Base-by-base conservation (phyloP, 2,797 vertebrate species). In the Gymnopithys bicolor region DNA sequence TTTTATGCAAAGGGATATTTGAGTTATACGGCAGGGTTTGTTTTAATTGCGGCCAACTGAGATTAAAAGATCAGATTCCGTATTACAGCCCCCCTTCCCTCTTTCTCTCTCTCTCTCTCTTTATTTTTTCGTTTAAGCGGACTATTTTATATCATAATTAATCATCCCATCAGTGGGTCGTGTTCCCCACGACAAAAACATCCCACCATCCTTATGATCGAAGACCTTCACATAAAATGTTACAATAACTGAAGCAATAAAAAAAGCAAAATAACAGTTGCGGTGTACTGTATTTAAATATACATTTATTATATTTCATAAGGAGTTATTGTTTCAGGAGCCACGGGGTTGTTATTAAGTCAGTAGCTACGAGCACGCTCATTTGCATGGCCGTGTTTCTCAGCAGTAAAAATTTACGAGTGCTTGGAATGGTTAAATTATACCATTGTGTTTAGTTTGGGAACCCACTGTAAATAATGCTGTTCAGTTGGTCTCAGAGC, bases 1-100 rank as follows among this genome's bases (percentile, higher is more conserved):
- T 98, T 99, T 99, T 99, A 99, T 98, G 98, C 98, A 98, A 98
- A 97, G 97, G 97, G 98, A 98, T 98, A 98, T 98, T 97, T 98
- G 98, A 98, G 98, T 98, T 98, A 97, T 97, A 98, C 98, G 98
- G 98, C 98, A 97, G 98, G 98, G 97, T 96, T 98, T 98, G 97
- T 98, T 98, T 98, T 98, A 98, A 98, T 98, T 98, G 98, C 98
- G 97, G 97, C 97, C 98, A 97, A 98, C 97, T 88, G 96, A 97
- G 97, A 98, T 98, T 97, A 98, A 97, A 98, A 98, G 96, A 97
- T 98, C 97, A 97, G 90, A 93, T 95, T 95, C 94, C 88, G 75
- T 93, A 90, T 96, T 90, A 94, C 80, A 87, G 39, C 25, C 53
- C 71, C 51, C 60, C 51, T 46, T 46, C 19, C 25, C 21, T 46